Conservation (phyloP, 2,888 invertebrate species). For the Agonopterix alstromeriana region DNA sequence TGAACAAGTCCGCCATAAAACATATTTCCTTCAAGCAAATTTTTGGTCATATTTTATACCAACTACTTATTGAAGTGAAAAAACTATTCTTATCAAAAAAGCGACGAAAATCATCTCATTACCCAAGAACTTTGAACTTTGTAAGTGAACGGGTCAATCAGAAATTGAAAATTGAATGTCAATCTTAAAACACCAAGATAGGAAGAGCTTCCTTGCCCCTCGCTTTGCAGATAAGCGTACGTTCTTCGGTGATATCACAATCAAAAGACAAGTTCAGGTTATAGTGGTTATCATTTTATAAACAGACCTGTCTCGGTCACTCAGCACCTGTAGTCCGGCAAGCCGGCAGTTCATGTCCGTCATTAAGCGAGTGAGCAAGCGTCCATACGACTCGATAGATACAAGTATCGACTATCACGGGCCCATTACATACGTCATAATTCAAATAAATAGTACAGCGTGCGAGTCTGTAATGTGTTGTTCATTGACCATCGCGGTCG, state of each 20-base stretch:
- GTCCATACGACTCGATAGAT: conserved; percentile 19
- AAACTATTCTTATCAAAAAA: no score
- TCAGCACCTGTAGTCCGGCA: background rate
- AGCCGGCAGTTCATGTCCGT: conserved; percentile 13
- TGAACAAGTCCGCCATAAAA: no score
- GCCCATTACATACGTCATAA: conserved; percentile 23
- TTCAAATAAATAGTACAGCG: conserved; percentile 29
- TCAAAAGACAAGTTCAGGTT: conserved; percentile 20
- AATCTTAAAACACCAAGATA: conserved; percentile 10
- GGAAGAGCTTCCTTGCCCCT: conserved; percentile 5
- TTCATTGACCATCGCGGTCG: conserved; percentile 20
- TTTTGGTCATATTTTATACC: no score
- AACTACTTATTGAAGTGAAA: no score
- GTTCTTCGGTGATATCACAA: conserved; percentile 5
- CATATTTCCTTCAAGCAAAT: no score
- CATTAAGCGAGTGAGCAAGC: conserved; percentile 27
- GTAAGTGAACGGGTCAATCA: conserved; percentile 23
- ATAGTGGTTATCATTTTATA: conserved; percentile 18
- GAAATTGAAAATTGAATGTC: conserved; percentile 12
- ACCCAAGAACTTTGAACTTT: conserved; percentile 27
- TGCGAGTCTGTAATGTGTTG: conserved; percentile 32
- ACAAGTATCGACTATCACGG: conserved; percentile 26
- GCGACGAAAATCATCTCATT: no score
- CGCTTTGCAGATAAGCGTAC: background rate
- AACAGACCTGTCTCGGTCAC: conserved; percentile 6